Percentiles rank a stretch among this genome's conserved stretches.
Evolutionary conservation across 2,888 invertebrate species (phyloP).

Genomic region (Deroplatys truncata): DNA sequence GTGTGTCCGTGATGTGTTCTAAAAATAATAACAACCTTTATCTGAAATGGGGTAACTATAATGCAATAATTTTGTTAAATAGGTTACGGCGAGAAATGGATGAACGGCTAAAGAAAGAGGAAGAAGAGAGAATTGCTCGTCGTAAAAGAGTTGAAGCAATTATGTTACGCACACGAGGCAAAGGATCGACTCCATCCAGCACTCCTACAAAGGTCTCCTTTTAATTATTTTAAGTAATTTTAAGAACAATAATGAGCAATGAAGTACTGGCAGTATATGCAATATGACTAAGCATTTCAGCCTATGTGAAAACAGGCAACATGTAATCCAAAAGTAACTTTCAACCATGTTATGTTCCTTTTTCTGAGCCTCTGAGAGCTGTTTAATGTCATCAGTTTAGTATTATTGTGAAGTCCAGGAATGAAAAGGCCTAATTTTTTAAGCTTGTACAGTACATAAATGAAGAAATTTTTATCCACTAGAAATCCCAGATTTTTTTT

Average conservation of each 20-base stretch:
- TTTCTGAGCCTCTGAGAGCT: no score
- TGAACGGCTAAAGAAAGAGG: constrained; percentile 77
- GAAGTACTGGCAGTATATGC: not conserved
- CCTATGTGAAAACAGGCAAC: no score
- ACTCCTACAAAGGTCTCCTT: constrained; percentile 46
- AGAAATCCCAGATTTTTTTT: no score
- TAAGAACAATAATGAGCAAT: not conserved
- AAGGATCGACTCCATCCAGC: constrained; percentile 44
- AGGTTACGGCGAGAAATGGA: constrained; percentile 76
- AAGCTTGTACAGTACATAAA: no score
- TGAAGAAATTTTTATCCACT: no score
- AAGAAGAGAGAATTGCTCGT: constrained; percentile 81
- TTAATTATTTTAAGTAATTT: not conserved
- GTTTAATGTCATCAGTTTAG: no score
- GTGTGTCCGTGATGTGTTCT: no score
- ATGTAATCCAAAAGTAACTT: no score
- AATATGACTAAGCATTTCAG: no score
- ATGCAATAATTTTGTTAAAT: not conserved
- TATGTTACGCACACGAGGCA: constrained; percentile 80
- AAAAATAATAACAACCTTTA: not conserved
- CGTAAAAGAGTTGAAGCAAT: constrained; percentile 90
- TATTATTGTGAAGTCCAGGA: no score
- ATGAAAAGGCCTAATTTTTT: no score
- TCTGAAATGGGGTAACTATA: not conserved
- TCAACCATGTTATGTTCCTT: no score